These are phyloP conservation scores for Crotalus tigris DNA, from an alignment of 2,113 vertebrate genomes.

Conservation along the genomic window DNA sequence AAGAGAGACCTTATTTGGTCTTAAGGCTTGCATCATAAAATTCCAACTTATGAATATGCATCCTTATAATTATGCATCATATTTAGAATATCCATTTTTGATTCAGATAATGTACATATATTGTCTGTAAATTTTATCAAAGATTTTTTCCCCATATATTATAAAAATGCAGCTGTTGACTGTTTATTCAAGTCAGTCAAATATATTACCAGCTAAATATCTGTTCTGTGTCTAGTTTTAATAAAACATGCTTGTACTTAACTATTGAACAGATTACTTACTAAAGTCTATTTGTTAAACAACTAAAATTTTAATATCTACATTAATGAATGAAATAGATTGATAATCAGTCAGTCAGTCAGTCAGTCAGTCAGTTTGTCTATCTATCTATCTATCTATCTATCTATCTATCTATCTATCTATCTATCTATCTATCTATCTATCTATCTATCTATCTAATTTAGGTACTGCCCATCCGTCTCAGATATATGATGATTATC, in stretches of 20 bases:
- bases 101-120: not conserved
- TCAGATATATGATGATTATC: not conserved
- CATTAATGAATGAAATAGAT: not conserved
- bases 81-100: not conserved
- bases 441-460: not conserved
- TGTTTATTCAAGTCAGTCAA: not conserved
- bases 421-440: no score
- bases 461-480: not conserved
- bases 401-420: no score
- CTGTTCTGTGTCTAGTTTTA: not conserved
- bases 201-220: not conserved
- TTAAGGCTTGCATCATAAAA: not conserved
- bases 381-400: rapidly evolving
- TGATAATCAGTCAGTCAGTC: not conserved
- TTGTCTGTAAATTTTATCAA: not conserved
- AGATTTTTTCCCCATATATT: not conserved
- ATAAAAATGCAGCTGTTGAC: not conserved
- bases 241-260: not conserved
- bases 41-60: not conserved
- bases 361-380: no score
- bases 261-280: not conserved
- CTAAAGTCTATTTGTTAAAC: not conserved
- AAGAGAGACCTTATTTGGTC: not conserved
- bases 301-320: not conserved
- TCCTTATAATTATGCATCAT: not conserved